Conservation (phyloP, 2,797 vertebrate genomes). For the Acanthurus leucopareius region DNA sequence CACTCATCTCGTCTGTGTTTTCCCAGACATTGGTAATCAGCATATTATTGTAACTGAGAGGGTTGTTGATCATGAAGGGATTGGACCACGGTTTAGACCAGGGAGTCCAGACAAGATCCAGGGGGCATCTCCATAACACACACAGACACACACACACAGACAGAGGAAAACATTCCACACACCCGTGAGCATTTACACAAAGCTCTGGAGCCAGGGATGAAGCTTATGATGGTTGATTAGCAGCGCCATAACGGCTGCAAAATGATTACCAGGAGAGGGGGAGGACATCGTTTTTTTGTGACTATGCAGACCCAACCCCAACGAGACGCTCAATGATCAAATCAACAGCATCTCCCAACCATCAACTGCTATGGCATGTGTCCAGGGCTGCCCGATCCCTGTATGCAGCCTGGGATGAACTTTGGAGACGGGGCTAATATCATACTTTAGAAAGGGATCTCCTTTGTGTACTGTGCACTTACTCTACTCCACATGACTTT, state of each 20-base stretch:
- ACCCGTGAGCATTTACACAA: conserved; percentile 56
- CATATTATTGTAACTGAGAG: conserved; percentile 78
- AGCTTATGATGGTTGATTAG: conserved; percentile 88
- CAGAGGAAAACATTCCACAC: conserved; percentile 56
- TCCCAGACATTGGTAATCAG: conserved; percentile 76
- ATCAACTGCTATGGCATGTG: conserved; percentile 83
- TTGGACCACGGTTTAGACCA: conserved; percentile 64
- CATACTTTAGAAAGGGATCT: conserved; percentile 38
- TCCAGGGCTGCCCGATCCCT: conserved; percentile 66
- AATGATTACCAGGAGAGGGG: conserved; percentile 72
- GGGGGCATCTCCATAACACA: conserved; percentile 74
- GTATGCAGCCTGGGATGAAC: conserved; percentile 56
- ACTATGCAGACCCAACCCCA: conserved; percentile 53
- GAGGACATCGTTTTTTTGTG: conserved; percentile 49
- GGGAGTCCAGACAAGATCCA: conserved; percentile 71
- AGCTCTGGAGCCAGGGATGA: conserved; percentile 69
- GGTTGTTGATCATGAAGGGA: conserved; percentile 73
- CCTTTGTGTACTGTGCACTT: conserved; percentile 29
- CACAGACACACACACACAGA: conserved; percentile 25
- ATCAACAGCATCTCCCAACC: conserved; percentile 85
- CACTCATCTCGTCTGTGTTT: conserved; percentile 64
- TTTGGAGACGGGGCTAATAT: conserved; percentile 48
- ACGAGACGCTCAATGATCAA: conserved; percentile 80
- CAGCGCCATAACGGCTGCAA: conserved; percentile 81
- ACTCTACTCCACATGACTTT: conserved; percentile 39